Evolutionary conservation across 2,888 invertebrate genomes (phyloP).

Genomic region (Nowickia ferox): DNA sequence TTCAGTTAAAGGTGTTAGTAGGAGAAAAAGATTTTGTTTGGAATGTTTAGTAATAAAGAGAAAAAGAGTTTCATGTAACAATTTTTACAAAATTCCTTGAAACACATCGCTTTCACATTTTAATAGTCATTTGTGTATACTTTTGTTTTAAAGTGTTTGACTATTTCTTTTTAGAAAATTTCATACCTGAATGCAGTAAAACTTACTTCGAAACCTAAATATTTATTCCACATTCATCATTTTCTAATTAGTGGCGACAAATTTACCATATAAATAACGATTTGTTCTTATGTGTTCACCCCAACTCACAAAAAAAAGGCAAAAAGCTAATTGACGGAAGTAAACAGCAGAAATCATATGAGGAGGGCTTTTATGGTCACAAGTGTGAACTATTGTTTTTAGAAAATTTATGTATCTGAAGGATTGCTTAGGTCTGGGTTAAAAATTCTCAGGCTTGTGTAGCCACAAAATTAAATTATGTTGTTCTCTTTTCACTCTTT

Average conservation of each 20-base stretch:
- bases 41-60: too few relatives aligned
- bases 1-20: too few relatives aligned
- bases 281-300: slow-evolving; percentile 28
- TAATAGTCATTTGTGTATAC: too few relatives aligned
- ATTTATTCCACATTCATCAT: slow-evolving; percentile 78
- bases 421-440: slow-evolving; percentile 36
- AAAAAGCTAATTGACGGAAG: slow-evolving; percentile 45
- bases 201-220: neutral
- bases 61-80: too few relatives aligned
- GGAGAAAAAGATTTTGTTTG: too few relatives aligned
- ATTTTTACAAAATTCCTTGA: too few relatives aligned
- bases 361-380: slow-evolving; percentile 74
- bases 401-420: slow-evolving; percentile 15
- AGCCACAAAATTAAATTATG: slow-evolving; percentile 80
- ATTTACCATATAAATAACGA: slow-evolving; percentile 68
- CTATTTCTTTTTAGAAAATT: neutral
- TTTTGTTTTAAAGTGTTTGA: neutral
- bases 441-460: slow-evolving; percentile 28
- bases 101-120: too few relatives aligned
- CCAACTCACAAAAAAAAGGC: slow-evolving; percentile 25
- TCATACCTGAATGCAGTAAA: neutral
- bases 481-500: slow-evolving; percentile 79
- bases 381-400: slow-evolving; percentile 78
- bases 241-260: slow-evolving; percentile 81
- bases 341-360: slow-evolving; percentile 59